Percentiles rank a stretch among this genome's conserved stretches.
Evolutionary conservation across 2,888 invertebrate genomes (phyloP).

Genomic region (Micropterix aruncella): DNA sequence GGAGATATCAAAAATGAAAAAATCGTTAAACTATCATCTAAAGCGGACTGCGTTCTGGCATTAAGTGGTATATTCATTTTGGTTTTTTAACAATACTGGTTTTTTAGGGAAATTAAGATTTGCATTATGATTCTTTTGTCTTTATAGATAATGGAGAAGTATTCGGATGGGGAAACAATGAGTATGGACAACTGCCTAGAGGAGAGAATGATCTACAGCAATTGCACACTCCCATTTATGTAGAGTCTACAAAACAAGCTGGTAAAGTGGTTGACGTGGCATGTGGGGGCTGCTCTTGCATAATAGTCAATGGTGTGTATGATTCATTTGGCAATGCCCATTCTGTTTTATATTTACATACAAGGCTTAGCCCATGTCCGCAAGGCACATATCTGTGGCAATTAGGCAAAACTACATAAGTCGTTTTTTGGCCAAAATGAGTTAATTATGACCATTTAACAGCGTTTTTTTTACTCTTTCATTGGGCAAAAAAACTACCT

Average conservation of each 20-base stretch:
- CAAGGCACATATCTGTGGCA: too few species aligned
- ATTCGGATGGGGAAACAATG: constrained; percentile 96
- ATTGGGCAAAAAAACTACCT: too few species aligned
- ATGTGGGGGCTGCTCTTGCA: constrained; percentile 76
- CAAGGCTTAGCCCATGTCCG: too few species aligned
- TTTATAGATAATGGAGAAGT: constrained; percentile 69
- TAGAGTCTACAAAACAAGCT: constrained; percentile 46
- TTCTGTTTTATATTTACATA: too few species aligned
- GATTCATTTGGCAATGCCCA: constrained; percentile 13
- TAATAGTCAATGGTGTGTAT: constrained; percentile 74
- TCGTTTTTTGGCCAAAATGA: too few species aligned
- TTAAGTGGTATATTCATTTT: constrained; percentile 48
- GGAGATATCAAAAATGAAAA: constrained; percentile 76
- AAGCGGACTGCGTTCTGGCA: constrained; percentile 80
- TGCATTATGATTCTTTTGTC: constrained; percentile 3
- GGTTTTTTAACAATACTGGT: constrained; percentile 4
- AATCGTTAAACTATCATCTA: constrained; percentile 66
- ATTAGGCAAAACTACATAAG: too few species aligned
- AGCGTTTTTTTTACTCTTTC: too few species aligned
- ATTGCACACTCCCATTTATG: constrained; percentile 52
- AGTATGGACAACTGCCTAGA: constrained; percentile 71
- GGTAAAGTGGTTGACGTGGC: constrained; percentile 73
- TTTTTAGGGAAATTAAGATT: not conserved
- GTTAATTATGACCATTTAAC: too few species aligned
- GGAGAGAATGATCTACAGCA: constrained; percentile 43